Evolutionary conservation across 2,113 vertebrate species (phyloP).

Genomic region (Pygoscelis adeliae): DNA sequence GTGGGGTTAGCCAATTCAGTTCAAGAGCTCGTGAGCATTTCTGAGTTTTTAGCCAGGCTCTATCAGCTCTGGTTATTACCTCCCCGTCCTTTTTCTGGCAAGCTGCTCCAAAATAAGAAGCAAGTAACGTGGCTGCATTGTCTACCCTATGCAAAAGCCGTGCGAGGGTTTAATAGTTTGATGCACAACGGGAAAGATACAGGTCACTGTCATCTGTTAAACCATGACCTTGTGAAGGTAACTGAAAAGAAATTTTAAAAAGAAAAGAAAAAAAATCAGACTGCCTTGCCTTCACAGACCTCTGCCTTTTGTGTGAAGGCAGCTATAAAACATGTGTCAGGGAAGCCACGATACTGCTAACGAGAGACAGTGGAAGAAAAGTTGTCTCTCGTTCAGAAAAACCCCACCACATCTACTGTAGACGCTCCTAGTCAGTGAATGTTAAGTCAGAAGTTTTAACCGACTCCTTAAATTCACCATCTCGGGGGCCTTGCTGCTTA

Average conservation of each 20-base stretch:
- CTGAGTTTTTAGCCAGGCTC: slow-evolving; percentile 27
- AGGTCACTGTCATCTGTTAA: neutral
- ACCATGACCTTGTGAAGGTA: neutral
- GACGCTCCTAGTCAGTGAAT: neutral
- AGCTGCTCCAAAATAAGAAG: slow-evolving; percentile 1
- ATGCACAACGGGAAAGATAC: neutral
- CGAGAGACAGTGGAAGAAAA: neutral
- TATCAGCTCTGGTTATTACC: slow-evolving; percentile 41
- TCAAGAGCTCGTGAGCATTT: slow-evolving; percentile 46
- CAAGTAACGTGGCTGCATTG: neutral
- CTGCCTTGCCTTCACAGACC: neutral
- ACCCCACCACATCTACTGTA: neutral
- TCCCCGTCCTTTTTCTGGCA: neutral
- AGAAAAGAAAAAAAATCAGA: neutral
- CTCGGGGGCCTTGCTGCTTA: slow-evolving; percentile 48
- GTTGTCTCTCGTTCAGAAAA: neutral
- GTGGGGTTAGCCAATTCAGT: slow-evolving; percentile 21
- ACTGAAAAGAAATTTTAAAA: neutral
- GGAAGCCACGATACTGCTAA: neutral
- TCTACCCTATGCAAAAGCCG: neutral
- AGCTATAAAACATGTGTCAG: neutral
- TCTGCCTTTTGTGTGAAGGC: neutral
- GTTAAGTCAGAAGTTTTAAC: slow-evolving; percentile 61
- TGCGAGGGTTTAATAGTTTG: neutral
- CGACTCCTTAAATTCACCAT: slow-evolving; percentile 60